Evolutionary conservation across 2,797 vertebrate species (phyloP).

Genomic region (Astyanax mexicanus): DNA sequence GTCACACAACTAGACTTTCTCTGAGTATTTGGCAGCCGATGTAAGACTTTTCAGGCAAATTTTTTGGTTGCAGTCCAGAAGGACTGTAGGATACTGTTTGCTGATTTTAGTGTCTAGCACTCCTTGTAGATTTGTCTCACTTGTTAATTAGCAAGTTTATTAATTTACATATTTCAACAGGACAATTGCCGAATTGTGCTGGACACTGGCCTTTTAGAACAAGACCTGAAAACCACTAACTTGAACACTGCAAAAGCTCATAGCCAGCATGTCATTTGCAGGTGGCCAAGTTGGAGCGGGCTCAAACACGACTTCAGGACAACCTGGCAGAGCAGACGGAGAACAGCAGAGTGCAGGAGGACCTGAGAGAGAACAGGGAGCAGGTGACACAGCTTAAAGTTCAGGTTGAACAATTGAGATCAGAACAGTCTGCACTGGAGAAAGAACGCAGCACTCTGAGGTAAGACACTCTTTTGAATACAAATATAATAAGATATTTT

Average conservation of each 20-base stretch:
- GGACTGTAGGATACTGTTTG: background rate
- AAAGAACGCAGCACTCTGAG: constrained; percentile 76
- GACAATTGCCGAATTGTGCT: no score
- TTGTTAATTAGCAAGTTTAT: no score
- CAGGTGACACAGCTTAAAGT: constrained; percentile 75
- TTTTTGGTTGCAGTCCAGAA: no score
- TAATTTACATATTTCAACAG: no score
- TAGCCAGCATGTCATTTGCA: constrained; percentile 49
- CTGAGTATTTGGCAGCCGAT: no score
- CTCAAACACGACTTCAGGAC: constrained; percentile 69
- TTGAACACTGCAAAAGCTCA: no score
- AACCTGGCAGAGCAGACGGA: constrained; percentile 67
- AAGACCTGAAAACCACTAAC: no score
- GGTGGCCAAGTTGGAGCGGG: constrained; percentile 79
- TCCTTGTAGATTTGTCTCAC: no score
- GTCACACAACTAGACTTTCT: no score
- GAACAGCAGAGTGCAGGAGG: constrained; percentile 67
- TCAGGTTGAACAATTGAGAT: constrained; percentile 69
- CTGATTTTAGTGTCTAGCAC: background rate
- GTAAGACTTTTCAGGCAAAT: no score
- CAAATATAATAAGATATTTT: background rate
- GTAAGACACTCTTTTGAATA: constrained; percentile 60
- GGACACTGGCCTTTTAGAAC: no score
- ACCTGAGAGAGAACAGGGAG: constrained; percentile 74
- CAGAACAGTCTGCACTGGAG: constrained; percentile 75